Base-by-base conservation (phyloP, 2,888 invertebrate species). In the Leucophenga montana region DNA sequence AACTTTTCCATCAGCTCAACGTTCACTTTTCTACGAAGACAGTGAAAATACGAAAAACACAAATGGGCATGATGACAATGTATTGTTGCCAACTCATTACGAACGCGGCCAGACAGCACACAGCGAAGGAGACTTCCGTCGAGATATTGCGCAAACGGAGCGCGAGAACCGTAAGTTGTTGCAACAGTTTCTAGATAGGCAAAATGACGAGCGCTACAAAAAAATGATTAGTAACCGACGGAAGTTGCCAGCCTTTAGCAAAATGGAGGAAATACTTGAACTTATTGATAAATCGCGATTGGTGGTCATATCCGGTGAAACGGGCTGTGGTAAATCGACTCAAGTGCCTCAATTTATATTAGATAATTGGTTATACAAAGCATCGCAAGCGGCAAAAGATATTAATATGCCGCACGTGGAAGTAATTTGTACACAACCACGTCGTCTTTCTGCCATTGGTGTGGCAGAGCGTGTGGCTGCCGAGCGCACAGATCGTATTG, bases 301-400 rank as follows among this genome's bases (percentile, higher is more conserved):
- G 1, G 78, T 87, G 20, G 94, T 95, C 0, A 93, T 95, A 76
- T 94, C 94, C 59, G 95, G 95, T 2, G 95, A 95, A 86, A 95
- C 95, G 0, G 95, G 95, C 0, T 95, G 95, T 79, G 95, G 95
- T 64, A 95, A 95, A 88, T 94, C 94, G 84, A 94, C 94, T 0
- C 94, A 97, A 92, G 94, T 98, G n/a, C 97, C 97, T 0, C 98
- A 98, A 88, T 97, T 95, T 88, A 92, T 98, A 59, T 87, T 98
- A 33, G 98, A 98, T 85, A 92, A 96, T 72, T 96, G 95, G 93
- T 88, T 97, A 66, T 88, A 92, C 44, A 81, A 80, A 22, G 76
- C 83, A 0, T 82, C 82, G 0, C 71, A 76, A 61, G 39, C 66
- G 68, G 48, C 72, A 0, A 1, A 70, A 1, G 77, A 92, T 74